Conservation (phyloP, 2,888 invertebrate species). For the Erebia aethiops region DNA sequence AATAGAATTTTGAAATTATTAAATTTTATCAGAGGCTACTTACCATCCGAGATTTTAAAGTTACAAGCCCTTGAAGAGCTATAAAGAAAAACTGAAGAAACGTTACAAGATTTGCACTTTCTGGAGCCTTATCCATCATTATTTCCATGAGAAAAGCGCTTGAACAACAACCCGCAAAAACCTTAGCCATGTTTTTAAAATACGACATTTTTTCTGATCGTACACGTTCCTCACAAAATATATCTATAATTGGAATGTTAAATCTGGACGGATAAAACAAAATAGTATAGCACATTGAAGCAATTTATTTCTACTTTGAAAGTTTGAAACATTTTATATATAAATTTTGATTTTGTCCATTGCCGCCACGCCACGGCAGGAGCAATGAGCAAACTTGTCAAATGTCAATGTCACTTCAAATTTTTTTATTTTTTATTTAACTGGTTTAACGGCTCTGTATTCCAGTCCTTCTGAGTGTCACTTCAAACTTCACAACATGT, state of each 20-base stretch:
- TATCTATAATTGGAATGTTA: neutral
- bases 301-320: slow-evolving; percentile 3
- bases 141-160: slow-evolving; percentile 76
- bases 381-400: neutral
- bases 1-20: neutral
- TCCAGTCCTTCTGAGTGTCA: too few species aligned
- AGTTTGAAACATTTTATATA: too few species aligned
- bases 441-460: too few species aligned
- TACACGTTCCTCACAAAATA: neutral
- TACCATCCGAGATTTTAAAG: slow-evolving; percentile 51
- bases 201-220: slow-evolving; percentile 52
- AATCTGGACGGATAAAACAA: neutral
- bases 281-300: neutral
- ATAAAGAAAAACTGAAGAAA: slow-evolving; percentile 73
- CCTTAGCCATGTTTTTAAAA: slow-evolving; percentile 55
- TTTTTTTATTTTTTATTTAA: too few species aligned
- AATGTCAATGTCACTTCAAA: neutral
- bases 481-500: too few species aligned
- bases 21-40: slow-evolving; percentile 40
- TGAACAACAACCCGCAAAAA: slow-evolving; percentile 68
- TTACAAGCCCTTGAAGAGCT: slow-evolving; percentile 63
- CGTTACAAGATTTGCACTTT: slow-evolving; percentile 70
- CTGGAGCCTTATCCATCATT: slow-evolving; percentile 63
- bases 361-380: slow-evolving; percentile 6
- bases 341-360: neutral